A percentile compares a stretch with the other conserved stretches of the same genome.
These are phyloP conservation scores for Myripristis jacobus DNA, from an alignment of 2,797 vertebrate species.

Conservation along the genomic window DNA sequence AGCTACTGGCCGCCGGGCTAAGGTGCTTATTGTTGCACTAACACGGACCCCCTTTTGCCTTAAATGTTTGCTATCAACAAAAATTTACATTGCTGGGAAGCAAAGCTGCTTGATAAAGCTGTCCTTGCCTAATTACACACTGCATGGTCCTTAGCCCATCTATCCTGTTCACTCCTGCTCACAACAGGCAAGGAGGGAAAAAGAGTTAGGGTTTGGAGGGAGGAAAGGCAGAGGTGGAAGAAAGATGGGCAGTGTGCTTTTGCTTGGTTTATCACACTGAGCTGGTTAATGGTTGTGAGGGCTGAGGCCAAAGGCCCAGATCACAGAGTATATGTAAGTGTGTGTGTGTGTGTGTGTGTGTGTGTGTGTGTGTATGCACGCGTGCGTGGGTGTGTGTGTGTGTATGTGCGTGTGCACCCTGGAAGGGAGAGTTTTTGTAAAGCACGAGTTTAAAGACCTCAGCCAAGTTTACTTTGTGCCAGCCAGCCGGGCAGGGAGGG, in stretches of 20 bases:
- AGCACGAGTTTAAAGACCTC: constrained; percentile 84
- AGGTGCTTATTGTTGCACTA: constrained; percentile 45
- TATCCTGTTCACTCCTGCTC: constrained; percentile 21
- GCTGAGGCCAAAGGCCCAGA: constrained; percentile 80
- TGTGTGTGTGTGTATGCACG: constrained; percentile 57
- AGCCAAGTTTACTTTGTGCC: constrained; percentile 90
- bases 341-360: background rate
- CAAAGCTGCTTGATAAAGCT: constrained; percentile 67
- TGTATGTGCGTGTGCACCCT: constrained; percentile 30
- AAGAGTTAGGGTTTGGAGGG: constrained; percentile 14
- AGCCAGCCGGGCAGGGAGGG: constrained; percentile 68
- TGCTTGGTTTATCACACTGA: constrained; percentile 82
- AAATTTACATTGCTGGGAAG: constrained; percentile 63
- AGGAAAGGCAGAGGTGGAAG: constrained; percentile 25
- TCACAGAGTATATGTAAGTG: constrained; percentile 83
- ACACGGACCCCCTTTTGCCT: constrained; percentile 36
- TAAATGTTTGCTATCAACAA: constrained; percentile 55
- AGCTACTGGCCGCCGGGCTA: constrained; percentile 40
- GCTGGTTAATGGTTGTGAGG: constrained; percentile 77
- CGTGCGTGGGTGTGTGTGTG: constrained; percentile 28
- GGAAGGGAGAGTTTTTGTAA: constrained; percentile 53
- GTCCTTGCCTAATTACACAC: constrained; percentile 58
- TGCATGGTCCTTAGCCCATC: constrained; percentile 30
- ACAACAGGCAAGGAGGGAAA: constrained; percentile 46
- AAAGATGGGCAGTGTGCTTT: constrained; percentile 65